Conservation (phyloP, 92 coral and sea anemone species). For the Actinernus sp. region DNA sequence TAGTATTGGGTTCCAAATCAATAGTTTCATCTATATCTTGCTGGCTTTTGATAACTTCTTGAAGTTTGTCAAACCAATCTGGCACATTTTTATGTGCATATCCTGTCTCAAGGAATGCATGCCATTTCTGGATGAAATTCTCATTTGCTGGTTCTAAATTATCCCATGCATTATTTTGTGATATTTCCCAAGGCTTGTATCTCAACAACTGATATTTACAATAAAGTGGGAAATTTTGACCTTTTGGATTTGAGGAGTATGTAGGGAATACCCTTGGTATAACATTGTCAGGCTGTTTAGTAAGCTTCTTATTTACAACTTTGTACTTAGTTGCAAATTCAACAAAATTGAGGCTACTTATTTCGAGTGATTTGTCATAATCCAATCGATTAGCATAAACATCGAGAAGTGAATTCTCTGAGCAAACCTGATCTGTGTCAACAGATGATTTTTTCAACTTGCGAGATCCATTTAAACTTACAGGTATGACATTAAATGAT, state of each 20-base stretch:
- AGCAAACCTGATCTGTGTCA: constrained; percentile 28
- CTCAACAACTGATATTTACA: constrained; percentile 74
- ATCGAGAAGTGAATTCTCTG: constrained; percentile 59
- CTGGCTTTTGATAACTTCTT: constrained; percentile 41
- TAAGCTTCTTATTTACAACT: constrained; percentile 50
- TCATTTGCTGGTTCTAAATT: constrained; percentile 40
- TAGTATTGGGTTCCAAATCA: background rate
- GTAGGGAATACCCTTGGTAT: constrained; percentile 55
- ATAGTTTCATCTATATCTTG: constrained; percentile 23
- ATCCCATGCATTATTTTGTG: constrained; percentile 70
- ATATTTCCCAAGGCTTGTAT: constrained; percentile 41
- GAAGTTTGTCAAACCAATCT: constrained; percentile 67
- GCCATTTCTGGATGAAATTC: background rate
- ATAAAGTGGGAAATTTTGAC: constrained; percentile 42
- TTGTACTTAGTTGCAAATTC: constrained; percentile 65
- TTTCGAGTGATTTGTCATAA: constrained; percentile 33
- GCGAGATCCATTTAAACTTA: constrained; percentile 57
- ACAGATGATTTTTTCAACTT: constrained; percentile 6
- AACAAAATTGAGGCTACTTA: constrained; percentile 41
- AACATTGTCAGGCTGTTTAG: constrained; percentile 51
- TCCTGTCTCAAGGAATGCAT: constrained; percentile 43
- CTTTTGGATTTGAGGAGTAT: constrained; percentile 69
- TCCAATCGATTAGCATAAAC: constrained; percentile 54
- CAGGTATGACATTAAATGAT: constrained; percentile 51
- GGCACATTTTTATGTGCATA: constrained; percentile 49